Base-by-base conservation (phyloP, 2,113 vertebrate genomes). In the Phalacrocorax carbo region DNA sequence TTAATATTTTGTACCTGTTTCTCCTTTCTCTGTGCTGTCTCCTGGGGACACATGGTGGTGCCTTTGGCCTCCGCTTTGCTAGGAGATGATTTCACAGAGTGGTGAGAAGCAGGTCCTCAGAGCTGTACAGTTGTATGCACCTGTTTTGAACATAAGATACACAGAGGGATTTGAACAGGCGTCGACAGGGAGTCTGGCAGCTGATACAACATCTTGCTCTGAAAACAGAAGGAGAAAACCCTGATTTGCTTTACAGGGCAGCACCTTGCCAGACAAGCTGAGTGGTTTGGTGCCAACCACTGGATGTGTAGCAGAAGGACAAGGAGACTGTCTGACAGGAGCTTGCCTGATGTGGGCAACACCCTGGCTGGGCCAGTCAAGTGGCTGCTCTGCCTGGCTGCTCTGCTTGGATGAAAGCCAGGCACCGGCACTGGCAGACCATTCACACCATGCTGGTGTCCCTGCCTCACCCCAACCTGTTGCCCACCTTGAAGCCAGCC, bases 361-460 rank as follows among this genome's bases (percentile, higher is more conserved):
- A 11, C 21, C 17, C 11, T 14, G 10, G 16, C 42, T 15, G 11
- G 40, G n/a, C 19, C 25, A 32, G 48, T 8, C 21, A n/a, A 69
- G 62, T 1, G 1, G 16, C 42, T 44, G 21, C 46, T 40, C 25
- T 16, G 29, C 20, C 29, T 66, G 6, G 0, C 52, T 2, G 1
- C 46, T 3, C 16, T 34, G 34, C 29, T 46, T 38, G 52, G 30
- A 30, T n/a, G 79, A 34, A 71, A 66, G 20, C 20, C 10, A 20
- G 38, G 19, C 58, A 3, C 46, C 15, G 75, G 23, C 73, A n/a
- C 23, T 30, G 25, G 16, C 32, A 34, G 75, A 36, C 34, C 12
- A 44, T 19, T 52, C 60, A 36, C 34, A 48, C 29, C 36, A 20
- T 0, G 0, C 34, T n/a, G 46, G 7, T 40, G 30, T 40, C 72